Base-by-base conservation (phyloP, 1,140 invertebrate genomes). In the Thaumetopoea pityocampa region DNA sequence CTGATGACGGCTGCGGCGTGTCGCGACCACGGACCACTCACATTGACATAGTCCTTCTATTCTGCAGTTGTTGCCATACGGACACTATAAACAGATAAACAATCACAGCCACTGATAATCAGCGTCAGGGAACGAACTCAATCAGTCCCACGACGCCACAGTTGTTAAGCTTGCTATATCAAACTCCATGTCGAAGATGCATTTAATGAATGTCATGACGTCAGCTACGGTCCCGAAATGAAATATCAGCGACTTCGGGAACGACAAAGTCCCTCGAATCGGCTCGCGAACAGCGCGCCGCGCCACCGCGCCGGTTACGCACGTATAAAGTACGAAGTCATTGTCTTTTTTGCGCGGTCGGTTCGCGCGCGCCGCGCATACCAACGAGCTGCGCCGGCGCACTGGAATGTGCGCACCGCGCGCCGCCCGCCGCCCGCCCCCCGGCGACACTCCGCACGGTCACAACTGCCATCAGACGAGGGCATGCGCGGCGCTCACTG, bases 301-400 rank as follows among this genome's bases (percentile, higher is more conserved):
- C n/a, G n/a, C n/a, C n/a, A 27, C 10, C 5, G 5, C 24, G 24
- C 9, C 19, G 5, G 19, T 78, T 74, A 67, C 59, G 69, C 59
- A 58, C 65, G 53, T 67, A 72, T 74, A 78, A 73, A 70, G 74
- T 74, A 68, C 60, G 58, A 49, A 68, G 70, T 69, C 67, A 74
- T 78, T 73, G 73, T 78, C 56, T 72, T 74, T 78, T 78, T 78
- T 78, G 70, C 68, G 63, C 64, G 67, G 62, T 61, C 52, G 44
- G 60, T 67, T 61, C 59, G 66, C 61, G 68, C 60, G 59, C 49
- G 67, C 60, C 54, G 42, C 44, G 62, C 68, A 76, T 73, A 67
- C 56, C 56, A 71, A 71, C 60, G 55, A 72, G 68, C 30, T 52
- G 56, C 54, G 51, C 42, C 50, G 46, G 53, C 68, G 64, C 64